These are phyloP conservation scores for Trochalopteron elliotii DNA, from an alignment of 2,113 vertebrate genomes.

Conservation along the genomic window DNA sequence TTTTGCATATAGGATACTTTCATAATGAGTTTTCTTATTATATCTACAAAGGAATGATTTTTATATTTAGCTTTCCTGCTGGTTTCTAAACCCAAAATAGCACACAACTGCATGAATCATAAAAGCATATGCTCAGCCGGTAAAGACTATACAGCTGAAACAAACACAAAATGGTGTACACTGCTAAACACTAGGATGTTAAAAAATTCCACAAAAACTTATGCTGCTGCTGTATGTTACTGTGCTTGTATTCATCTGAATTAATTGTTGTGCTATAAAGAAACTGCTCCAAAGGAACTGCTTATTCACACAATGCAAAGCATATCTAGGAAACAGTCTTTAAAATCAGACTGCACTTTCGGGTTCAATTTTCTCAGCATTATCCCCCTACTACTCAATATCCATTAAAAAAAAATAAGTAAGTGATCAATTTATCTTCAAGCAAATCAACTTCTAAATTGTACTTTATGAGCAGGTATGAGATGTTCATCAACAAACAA, in stretches of 20 bases:
- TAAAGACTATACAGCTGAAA: conserved; percentile 17
- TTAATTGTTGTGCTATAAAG: neutral
- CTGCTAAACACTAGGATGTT: neutral
- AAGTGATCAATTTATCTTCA: neutral
- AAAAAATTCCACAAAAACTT: neutral
- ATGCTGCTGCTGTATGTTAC: neutral
- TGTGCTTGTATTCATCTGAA: neutral
- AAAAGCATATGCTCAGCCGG: conserved; percentile 5
- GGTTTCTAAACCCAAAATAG: conserved; percentile 44
- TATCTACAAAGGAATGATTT: conserved; percentile 25
- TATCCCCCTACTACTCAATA: neutral
- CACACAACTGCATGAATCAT: conserved; percentile 42
- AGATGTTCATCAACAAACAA: neutral
- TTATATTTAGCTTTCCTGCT: conserved; percentile 25
- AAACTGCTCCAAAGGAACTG: neutral
- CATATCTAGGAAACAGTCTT: neutral
- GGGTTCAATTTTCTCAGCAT: neutral
- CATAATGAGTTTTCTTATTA: conserved; percentile 29
- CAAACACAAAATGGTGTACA: neutral
- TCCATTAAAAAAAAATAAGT: neutral
- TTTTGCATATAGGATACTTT: neutral
- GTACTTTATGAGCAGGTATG: neutral
- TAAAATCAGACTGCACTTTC: neutral
- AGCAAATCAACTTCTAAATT: neutral
- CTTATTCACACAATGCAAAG: neutral